These are phyloP conservation scores for Drosophila hydei DNA, from an alignment of 1,140 invertebrate genomes.

Conservation along the genomic window DNA sequence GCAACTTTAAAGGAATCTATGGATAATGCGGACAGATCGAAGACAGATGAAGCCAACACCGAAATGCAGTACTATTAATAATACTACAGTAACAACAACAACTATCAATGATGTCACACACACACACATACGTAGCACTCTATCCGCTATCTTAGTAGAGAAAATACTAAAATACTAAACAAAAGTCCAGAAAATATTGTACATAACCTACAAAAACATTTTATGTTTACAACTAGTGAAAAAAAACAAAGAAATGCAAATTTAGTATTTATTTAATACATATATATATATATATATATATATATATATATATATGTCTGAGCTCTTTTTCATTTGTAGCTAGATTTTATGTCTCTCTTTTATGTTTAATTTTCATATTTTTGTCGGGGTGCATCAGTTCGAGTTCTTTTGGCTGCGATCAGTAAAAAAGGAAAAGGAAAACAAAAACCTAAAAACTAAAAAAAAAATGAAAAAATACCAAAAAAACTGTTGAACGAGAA, in stretches of 20 bases:
- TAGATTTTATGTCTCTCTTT: conserved; percentile 11
- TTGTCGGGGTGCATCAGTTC: conserved; percentile 30
- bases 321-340: conserved; percentile 33
- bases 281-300: neutral
- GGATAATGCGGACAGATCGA: conserved; percentile 16
- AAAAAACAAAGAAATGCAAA: conserved; percentile 4
- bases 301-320: neutral
- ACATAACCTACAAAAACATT: conserved; percentile 62
- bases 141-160: conserved; percentile 24
- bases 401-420: conserved; percentile 36
- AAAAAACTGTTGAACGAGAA: conserved; percentile 55
- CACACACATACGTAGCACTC: conserved; percentile 21
- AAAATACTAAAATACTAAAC: conserved; percentile 8
- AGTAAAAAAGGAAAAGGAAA: conserved; percentile 6
- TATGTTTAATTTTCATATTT: neutral
- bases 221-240: conserved; percentile 27
- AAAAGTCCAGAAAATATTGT: conserved; percentile 60
- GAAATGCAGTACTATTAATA: conserved; percentile 25
- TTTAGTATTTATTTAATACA: conserved; percentile 45
- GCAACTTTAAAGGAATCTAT: conserved; percentile 42
- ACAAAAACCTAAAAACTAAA: conserved; percentile 15
- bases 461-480: conserved; percentile 24
- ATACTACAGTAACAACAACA: conserved; percentile 18
- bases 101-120: conserved; percentile 32
- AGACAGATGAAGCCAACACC: conserved; percentile 22